These are phyloP conservation scores for Camptogramma bilineatum DNA, from an alignment of 2,888 invertebrate species.

Conservation along the genomic window DNA sequence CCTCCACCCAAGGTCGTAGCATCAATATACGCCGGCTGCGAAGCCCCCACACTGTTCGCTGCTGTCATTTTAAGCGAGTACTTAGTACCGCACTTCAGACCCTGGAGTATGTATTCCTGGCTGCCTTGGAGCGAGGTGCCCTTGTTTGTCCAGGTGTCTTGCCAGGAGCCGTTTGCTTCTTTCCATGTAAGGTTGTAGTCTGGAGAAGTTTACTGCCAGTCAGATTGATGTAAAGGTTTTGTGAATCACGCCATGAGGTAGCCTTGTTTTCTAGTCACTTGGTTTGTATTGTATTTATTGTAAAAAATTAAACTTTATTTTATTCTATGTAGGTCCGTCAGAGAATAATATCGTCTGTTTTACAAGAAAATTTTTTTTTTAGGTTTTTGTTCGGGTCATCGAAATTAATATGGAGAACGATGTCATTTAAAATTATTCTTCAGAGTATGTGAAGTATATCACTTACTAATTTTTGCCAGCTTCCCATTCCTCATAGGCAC, in stretches of 20 bases:
- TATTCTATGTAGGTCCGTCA: too few species aligned
- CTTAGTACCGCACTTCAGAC: slow-evolving; percentile 92
- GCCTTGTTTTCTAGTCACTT: too few species aligned
- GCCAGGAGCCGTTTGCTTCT: slow-evolving; percentile 78
- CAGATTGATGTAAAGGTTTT: background rate
- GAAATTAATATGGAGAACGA: too few species aligned
- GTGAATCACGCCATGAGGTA: background rate
- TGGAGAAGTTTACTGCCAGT: slow-evolving; percentile 45
- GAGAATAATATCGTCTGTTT: too few species aligned
- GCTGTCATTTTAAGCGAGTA: slow-evolving; percentile 93
- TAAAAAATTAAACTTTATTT: too few species aligned
- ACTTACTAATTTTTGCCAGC: slow-evolving; percentile 73
- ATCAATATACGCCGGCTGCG: slow-evolving; percentile 87
- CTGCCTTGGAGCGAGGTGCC: slow-evolving; percentile 84
- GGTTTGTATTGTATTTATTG: too few species aligned
- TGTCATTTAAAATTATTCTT: too few species aligned
- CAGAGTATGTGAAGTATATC: background rate
- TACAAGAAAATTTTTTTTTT: too few species aligned
- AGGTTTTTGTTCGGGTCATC: too few species aligned
- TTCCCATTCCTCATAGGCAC: slow-evolving; percentile 71
- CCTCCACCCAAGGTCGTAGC: slow-evolving; percentile 87
- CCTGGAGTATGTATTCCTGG: slow-evolving; percentile 87
- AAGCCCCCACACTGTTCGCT: slow-evolving; percentile 92
- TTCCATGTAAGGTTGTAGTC: slow-evolving; percentile 82
- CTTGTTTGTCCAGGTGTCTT: slow-evolving; percentile 87